These are phyloP conservation scores for Drosophila tanythrix DNA, from an alignment of 2,888 invertebrate genomes.

Conservation along the genomic window DNA sequence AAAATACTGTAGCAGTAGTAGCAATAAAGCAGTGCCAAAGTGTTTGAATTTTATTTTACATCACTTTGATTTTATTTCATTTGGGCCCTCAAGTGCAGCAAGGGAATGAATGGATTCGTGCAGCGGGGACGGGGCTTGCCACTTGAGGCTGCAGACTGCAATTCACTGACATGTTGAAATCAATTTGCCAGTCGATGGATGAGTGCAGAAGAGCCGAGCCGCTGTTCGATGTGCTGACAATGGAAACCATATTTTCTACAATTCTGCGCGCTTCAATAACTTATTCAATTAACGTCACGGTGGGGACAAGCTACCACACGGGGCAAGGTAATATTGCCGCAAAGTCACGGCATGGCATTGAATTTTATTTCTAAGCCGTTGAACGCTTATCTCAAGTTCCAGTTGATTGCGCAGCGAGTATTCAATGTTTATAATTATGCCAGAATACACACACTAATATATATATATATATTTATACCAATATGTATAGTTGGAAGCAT, in stretches of 20 bases:
- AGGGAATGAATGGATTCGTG: not conserved
- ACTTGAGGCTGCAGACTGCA: constrained; percentile 24
- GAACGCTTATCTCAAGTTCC: constrained; percentile 64
- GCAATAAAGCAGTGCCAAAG: constrained; percentile 64
- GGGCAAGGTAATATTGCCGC: constrained; percentile 12
- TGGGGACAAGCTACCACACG: constrained; percentile 8
- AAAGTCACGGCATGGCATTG: constrained; percentile 42
- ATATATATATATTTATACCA: constrained; percentile 9
- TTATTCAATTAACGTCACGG: constrained; percentile 47
- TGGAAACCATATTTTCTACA: constrained; percentile 16
- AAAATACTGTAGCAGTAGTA: constrained; percentile 60
- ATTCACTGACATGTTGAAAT: constrained; percentile 15
- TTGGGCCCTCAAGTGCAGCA: constrained; percentile 42
- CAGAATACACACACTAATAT: constrained; percentile 7
- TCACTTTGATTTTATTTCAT: constrained; percentile 76
- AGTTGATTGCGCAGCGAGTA: constrained; percentile 58
- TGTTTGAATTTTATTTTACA: constrained; percentile 75
- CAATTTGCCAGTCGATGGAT: constrained; percentile 24
- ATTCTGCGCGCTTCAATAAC: constrained; percentile 29
- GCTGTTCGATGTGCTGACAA: constrained; percentile 30
- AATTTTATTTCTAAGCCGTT: constrained; percentile 49
- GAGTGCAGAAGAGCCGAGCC: constrained; percentile 28
- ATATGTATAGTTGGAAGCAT: constrained; percentile 13
- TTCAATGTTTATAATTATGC: constrained; percentile 59
- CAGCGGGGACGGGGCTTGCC: constrained; percentile 4